phyloP scores from a whole-genome alignment of 37 sponge, comb jelly and placozoan genomes.

The Chondrilla cf. caribensis region DNA sequence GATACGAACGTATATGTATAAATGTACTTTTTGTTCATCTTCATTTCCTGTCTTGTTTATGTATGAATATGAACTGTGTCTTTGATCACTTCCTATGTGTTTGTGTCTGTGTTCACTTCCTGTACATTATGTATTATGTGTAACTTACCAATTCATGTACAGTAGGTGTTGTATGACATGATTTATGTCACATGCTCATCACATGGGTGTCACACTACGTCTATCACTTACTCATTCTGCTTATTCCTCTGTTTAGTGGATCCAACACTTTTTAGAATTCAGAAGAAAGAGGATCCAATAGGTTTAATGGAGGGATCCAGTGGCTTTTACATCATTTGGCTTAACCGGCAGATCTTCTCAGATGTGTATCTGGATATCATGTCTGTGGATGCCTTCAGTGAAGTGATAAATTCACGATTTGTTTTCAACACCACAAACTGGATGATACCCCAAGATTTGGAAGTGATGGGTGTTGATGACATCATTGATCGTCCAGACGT shows the following conservation, averaged over 20 bases:
- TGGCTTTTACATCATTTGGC: slow-evolving; percentile 34
- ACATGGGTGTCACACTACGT: too few species aligned
- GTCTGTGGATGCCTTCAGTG: slow-evolving; percentile 23
- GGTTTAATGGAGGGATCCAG: slow-evolving; percentile 53
- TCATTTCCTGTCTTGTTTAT: too few species aligned
- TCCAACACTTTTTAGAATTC: slow-evolving; percentile 37
- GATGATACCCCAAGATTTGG: slow-evolving; percentile 47
- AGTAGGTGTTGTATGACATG: too few species aligned
- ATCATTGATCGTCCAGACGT: slow-evolving; percentile 66
- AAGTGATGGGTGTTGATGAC: slow-evolving; percentile 73
- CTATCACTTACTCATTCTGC: too few species aligned
- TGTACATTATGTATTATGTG: too few species aligned
- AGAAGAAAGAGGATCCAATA: slow-evolving; percentile 38
- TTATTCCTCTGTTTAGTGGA: not conserved
- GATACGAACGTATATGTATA: too few species aligned
- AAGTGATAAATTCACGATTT: not conserved
- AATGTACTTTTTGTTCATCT: too few species aligned
- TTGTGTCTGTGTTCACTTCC: too few species aligned
- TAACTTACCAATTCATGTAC: too few species aligned
- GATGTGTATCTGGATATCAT: slow-evolving; percentile 29
- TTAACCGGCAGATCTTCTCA: slow-evolving; percentile 51
- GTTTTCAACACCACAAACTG: slow-evolving; percentile 74
- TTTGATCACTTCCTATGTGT: too few species aligned
- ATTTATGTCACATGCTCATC: too few species aligned
- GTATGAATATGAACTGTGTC: too few species aligned